These are phyloP conservation scores for Nothura maculosa DNA, from an alignment of 2,797 vertebrate species.

Conservation along the genomic window DNA sequence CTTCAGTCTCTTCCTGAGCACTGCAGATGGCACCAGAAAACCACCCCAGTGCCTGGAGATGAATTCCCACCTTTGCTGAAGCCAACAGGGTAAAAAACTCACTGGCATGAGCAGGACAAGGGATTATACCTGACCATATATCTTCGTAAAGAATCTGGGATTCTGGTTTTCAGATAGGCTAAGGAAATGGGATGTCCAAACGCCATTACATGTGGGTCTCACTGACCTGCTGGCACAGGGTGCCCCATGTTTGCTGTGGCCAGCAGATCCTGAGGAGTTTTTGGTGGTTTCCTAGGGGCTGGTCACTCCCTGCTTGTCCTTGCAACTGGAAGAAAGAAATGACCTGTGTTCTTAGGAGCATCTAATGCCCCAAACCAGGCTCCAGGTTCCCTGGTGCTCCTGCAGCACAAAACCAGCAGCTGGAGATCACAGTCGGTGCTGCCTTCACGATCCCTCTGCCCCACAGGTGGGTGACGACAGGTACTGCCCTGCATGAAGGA, in stretches of 20 bases:
- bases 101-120: neutral
- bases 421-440: no score
- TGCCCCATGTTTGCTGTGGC: neutral
- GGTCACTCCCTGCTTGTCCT: neutral
- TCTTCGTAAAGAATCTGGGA: conserved; percentile 12
- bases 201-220: conserved; percentile 37
- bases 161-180: conserved; percentile 62
- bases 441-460: no score
- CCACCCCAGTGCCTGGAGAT: accelerated
- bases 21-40: accelerated
- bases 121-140: conserved; percentile 1
- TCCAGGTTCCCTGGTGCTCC: neutral
- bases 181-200: conserved; percentile 69
- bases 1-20: neutral
- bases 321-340: neutral
- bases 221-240: neutral
- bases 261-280: neutral
- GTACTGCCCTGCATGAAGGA: accelerated
- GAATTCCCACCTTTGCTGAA: neutral
- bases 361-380: neutral
- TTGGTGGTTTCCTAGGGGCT: neutral
- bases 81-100: neutral
- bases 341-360: neutral
- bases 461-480: no score
- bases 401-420: neutral